Base-by-base conservation (phyloP, 2,113 vertebrate species). In the Lutjanus erythropterus region DNA sequence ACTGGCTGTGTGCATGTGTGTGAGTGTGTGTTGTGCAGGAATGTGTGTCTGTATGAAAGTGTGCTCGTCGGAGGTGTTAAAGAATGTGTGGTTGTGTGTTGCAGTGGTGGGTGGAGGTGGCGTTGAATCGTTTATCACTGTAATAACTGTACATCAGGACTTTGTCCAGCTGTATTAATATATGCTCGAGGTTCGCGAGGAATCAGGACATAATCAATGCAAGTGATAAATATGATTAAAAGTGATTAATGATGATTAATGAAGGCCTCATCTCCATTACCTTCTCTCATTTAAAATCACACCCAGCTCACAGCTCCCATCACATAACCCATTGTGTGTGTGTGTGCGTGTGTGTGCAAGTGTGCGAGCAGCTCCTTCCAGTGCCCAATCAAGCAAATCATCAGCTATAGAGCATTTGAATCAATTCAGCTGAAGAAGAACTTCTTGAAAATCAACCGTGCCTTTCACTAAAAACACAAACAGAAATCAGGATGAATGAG, bases 191-290 rank as follows among this genome's bases (percentile, higher is more conserved):
- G 85, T 92, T 89, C 86, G 83, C 81, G 46, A 68, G 60, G 89
- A 93, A 92, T 86, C 80, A 33, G 89, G 83, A 91, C 89, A 90
- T 93, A 95, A 95, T 95, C 94, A 94, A 96, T 96, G 94, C 93
- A 80, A 89, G 93, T 93, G 94, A 94, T 94, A 94, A 94, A 95
- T 94, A 94, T 94, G 94, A 95, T 95, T 95, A 93, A 92, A 94
- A 90, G 89, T 93, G 93, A 93, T 94, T 91, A 93, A 94, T 91
- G 90, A 88, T 93, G 94, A 96, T 95, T 94, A 94, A 95, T 91
- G 92, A 91, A 89, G 87, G 89, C 78, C 85, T 90, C 77, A 66
- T 93, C 92, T 92, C 75, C 76, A 88, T 89, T 91, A 83, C 73
- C 69, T 72, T 83, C 82, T 80, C 85, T 83, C 86, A 89, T 90